Evolutionary conservation across 2,888 invertebrate genomes (phyloP), one percentile per base, ranked within the genome.

Genomic region (Scaptomyza reducta): DNA sequence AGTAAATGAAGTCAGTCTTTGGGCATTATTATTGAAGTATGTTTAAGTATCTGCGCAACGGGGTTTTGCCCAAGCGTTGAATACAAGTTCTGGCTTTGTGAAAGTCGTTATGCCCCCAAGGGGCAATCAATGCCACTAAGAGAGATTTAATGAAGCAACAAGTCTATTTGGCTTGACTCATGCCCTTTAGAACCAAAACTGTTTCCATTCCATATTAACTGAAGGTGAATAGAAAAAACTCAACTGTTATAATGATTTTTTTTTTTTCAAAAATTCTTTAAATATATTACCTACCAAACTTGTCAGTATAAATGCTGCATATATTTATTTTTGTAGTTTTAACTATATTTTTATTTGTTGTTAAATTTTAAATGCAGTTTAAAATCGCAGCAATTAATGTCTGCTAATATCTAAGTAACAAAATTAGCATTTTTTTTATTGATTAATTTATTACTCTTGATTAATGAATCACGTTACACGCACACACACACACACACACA

Each of bases 241-340:
- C 6, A 27, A 27, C 27, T 27, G 6, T 27, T 27, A 3, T 22
- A 22, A 3, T 22, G 1, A 3, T 22, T 22, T 22, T 22, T 22
- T 22, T 22, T 3, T 2, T 22, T 22, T 22, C 0, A 22, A 22
- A 22, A 22, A 4, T 0, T 22, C 3, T 22, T 22, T 22, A 22
- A 22, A 33, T 42, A 69, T 9, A 60, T 66, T 51, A 80, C 84
- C 89, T 79, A 87, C 88, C 79, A 77, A 78, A 89, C 85, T 89
- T 89, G 89, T 88, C 83, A 73, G 73, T 50, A 67, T 47, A 59
- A 70, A 76, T 77, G 65, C 76, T 72, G 77, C 89, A 88, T 87
- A 73, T 55, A 85, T 75, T 46, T 56, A 13, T 46, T 46, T 54
- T 54, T 45, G 33, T 51, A 59, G 18, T 33, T 31, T 45, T 46